Evolutionary conservation across 2,113 vertebrate genomes (phyloP), one percentile per base, ranked within the genome.

Genomic region (Opisthocomus hoazin): DNA sequence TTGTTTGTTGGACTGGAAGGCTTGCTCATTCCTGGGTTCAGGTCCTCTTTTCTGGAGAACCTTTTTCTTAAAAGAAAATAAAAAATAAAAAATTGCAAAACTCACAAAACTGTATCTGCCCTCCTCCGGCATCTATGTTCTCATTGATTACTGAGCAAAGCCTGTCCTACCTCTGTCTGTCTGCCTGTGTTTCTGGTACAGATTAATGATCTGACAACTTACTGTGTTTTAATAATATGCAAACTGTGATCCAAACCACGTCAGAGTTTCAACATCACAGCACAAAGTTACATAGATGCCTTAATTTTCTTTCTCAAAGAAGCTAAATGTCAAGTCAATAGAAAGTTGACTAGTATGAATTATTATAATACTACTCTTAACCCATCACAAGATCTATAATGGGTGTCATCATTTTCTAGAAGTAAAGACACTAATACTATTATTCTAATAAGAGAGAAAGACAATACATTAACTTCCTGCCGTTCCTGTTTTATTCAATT

Each of bases 261-360:
- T 46, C 45, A 91, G 75, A 82, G 51, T 69, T 86, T 77, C 70
- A 88, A 81, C 90, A 92, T 17, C 24, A n/a, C 53, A 82, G 50
- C 39, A 90, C 51, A 66, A 50, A 70, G 21, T 96, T 87, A 65
- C 22, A 9, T 6, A 58, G 24, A 15, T 39, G 12, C 36, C 46
- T 94, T 94, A 54, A 76, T 90, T 94, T 96, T 85, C 19, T 74
- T 93, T 95, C 82, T 86, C 78, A n/a, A 46, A 79, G 82, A 89
- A 92, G 56, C 20, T 87, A 96, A 97, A 97, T 58, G 69, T 84
- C 90, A 97, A 90, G 43, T 95, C 91, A 97, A 95, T 83, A 43
- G 96, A 97, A 96, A 91, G 96, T 80, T 96, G 95, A 96, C 87
- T 94, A 48, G 26, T 84, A 96, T 93, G 79, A 94, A 96, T 96